phyloP scores from a whole-genome alignment of 2,797 vertebrate genomes.

The Phyllotis vaccarum region DNA sequence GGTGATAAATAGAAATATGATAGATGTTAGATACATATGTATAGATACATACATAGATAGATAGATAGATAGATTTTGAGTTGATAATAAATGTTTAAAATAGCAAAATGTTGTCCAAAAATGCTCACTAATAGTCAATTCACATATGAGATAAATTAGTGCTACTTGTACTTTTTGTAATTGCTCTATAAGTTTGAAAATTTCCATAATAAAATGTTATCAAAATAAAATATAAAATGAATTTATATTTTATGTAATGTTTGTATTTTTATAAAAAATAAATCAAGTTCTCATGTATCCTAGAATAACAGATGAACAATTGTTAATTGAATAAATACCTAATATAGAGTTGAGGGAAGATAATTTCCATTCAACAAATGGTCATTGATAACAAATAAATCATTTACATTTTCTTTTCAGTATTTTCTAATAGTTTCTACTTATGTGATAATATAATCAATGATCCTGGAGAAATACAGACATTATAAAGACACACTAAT shows the following conservation, averaged over 20 bases:
- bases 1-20: too few species aligned
- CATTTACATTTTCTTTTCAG: not conserved
- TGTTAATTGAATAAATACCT: not conserved
- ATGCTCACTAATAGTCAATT: not conserved
- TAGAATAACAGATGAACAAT: not conserved
- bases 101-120: not conserved
- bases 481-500: not conserved
- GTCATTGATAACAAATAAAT: not conserved
- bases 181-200: not conserved
- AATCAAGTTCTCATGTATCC: not conserved
- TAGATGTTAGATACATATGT: not conserved
- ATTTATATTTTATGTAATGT: not conserved
- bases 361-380: not conserved
- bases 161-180: not conserved
- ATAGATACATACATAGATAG: not conserved
- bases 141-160: not conserved
- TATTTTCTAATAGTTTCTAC: not conserved
- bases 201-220: not conserved
- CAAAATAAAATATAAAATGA: not conserved
- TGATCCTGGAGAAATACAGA: not conserved
- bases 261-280: not conserved
- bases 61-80: not conserved
- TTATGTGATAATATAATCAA: not conserved
- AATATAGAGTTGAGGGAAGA: not conserved
- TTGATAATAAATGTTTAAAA: not conserved